Percentiles rank a stretch among this genome's conserved stretches.
These are phyloP conservation scores for Lepidonotus clava DNA, from an alignment of 2,888 invertebrate species.

Conservation along the genomic window DNA sequence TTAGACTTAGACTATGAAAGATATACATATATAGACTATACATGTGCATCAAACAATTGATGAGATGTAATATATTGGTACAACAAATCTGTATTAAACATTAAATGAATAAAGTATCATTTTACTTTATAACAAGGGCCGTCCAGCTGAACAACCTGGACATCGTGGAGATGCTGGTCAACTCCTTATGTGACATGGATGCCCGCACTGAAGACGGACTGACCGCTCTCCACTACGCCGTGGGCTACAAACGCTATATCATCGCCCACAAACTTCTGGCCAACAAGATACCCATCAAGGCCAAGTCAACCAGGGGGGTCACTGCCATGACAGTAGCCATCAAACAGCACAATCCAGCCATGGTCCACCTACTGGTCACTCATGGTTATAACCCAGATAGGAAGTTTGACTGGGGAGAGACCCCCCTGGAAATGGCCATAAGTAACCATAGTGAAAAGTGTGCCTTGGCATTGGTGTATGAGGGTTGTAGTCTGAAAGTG, in stretches of 20 bases:
- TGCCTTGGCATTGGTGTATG: conserved; percentile 74
- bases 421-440: conserved; percentile 75
- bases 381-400: conserved; percentile 75
- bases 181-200: conserved; percentile 74
- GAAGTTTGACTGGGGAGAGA: conserved; percentile 73
- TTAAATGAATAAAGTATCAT: background rate
- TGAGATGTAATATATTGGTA: no score
- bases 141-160: conserved; percentile 73
- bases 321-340: conserved; percentile 76
- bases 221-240: conserved; percentile 75
- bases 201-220: conserved; percentile 72
- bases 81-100: no score
- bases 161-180: conserved; percentile 73
- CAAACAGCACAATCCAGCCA: conserved; percentile 72
- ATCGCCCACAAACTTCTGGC: conserved; percentile 71
- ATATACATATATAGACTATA: no score
- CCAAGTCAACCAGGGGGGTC: conserved; percentile 71
- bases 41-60: no score
- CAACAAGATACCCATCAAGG: conserved; percentile 70
- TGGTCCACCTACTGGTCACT: conserved; percentile 72
- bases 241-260: conserved; percentile 73
- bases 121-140: conserved; percentile 67
- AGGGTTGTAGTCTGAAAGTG: conserved; percentile 68
- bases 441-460: conserved; percentile 73
- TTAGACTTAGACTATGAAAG: no score